Evolutionary conservation across 2,797 vertebrate species (phyloP), one percentile per base, ranked within the genome.

Genomic region (Catharus ustulatus): DNA sequence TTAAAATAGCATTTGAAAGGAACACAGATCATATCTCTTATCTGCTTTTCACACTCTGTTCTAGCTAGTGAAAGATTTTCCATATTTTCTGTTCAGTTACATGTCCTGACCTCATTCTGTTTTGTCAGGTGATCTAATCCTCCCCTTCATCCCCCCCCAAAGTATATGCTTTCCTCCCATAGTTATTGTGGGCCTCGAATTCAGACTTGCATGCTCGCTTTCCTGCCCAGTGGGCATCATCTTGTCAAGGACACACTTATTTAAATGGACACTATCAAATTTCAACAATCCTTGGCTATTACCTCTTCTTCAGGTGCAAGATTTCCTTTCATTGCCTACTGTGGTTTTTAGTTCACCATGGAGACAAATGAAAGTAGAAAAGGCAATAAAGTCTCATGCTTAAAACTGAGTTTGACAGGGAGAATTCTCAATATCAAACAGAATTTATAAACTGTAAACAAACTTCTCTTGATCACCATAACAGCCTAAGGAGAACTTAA

Each of bases 361-460:
- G n/a, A 79, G 43, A 82, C 29, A 73, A 90, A 49, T 49, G 27
- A 63, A 87, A 87, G 40, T 13, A 92, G 83, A 88, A 75, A 90
- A 90, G 32, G 63, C 32, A 84, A 76, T 38, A 63, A 86, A 63
- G 15, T 42, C 38, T 72, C 15, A 38, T 29, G 38, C 48, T 59
- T 84, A 87, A 79, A 83, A 63, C 36, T 45, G 32, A 62, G 22
- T 74, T 76, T 63, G 48, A 57, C 27, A 58, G 21, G 19, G 29
- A 92, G 12, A 84, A 49, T 74, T 22, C 38, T 74, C 73, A 74
- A 13, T 78, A 93, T 86, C 58, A 89, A 91, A 75, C 24, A 78
- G 87, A 94, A 95, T 90, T 94, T 78, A 81, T 85, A 66, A 96
- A 82, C 64, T 67, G 18, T 49, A 72, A 80, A 84, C 30, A 84